phyloP scores from a whole-genome alignment of 2,888 invertebrate species.

The Pogonocherus hispidulus region DNA sequence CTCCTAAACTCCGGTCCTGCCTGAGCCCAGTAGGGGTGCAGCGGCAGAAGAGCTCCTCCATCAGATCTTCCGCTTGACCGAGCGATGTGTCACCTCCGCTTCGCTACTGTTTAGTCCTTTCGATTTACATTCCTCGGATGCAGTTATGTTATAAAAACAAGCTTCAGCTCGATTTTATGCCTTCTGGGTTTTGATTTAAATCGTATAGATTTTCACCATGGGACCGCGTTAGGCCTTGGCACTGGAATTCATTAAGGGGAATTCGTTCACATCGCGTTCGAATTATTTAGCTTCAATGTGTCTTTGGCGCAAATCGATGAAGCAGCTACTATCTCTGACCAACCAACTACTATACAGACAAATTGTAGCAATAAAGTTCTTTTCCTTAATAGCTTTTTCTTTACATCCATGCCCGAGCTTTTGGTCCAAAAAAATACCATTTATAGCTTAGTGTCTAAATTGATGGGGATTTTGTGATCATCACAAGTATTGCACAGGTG shows the following conservation, averaged over 20 bases:
- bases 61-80: constrained; percentile 65
- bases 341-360: too few relatives aligned
- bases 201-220: constrained; percentile 38
- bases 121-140: constrained; percentile 65
- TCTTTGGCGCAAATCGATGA: not conserved
- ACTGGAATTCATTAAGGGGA: constrained; percentile 9
- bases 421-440: too few relatives aligned
- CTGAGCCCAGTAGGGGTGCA: constrained; percentile 57
- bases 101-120: constrained; percentile 65
- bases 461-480: too few relatives aligned
- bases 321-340: too few relatives aligned
- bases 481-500: too few relatives aligned
- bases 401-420: too few relatives aligned
- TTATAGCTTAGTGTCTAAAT: too few relatives aligned
- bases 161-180: constrained; percentile 51
- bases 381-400: too few relatives aligned
- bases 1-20: constrained; percentile 52
- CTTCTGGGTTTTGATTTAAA: constrained; percentile 47
- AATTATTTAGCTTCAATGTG: not conserved
- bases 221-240: not conserved
- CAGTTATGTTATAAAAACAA: constrained; percentile 60
- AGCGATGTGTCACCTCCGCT: constrained; percentile 64
- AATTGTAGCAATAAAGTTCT: too few relatives aligned
- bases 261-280: not conserved
- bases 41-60: constrained; percentile 55